phyloP scores from a whole-genome alignment of 2,888 invertebrate genomes.

The Oligia fasciuncula region DNA sequence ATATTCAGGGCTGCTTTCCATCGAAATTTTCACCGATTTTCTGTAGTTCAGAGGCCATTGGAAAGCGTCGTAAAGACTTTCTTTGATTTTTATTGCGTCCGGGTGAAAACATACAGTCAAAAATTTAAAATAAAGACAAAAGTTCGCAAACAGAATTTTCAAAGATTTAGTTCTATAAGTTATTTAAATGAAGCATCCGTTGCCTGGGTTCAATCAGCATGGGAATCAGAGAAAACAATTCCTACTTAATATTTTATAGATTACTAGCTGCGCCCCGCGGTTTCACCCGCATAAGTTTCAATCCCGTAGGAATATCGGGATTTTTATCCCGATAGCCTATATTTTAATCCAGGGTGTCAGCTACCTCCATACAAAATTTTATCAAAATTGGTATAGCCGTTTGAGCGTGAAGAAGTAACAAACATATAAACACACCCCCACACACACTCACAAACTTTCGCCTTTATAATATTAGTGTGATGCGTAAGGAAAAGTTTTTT shows the following conservation, averaged over 20 bases:
- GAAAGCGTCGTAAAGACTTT: constrained; percentile 22
- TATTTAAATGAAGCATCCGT: too few relatives aligned
- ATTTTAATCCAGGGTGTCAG: too few relatives aligned
- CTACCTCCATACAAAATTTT: too few relatives aligned
- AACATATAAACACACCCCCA: too few relatives aligned
- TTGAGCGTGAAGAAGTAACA: too few relatives aligned
- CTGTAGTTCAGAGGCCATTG: constrained; percentile 10
- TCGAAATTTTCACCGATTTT: background rate
- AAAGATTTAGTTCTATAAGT: background rate
- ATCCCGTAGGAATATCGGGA: too few relatives aligned
- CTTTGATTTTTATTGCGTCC: constrained; percentile 7
- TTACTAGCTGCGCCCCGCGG: too few relatives aligned
- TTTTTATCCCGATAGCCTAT: too few relatives aligned
- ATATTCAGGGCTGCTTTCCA: background rate
- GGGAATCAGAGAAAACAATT: constrained; percentile 11
- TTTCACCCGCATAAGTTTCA: too few relatives aligned
- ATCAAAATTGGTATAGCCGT: too few relatives aligned
- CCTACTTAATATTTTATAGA: background rate
- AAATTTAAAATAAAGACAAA: background rate
- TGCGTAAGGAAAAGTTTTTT: constrained; percentile 22
- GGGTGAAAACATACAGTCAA: constrained; percentile 1
- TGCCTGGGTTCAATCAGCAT: background rate
- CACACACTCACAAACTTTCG: too few relatives aligned
- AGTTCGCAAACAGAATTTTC: background rate
- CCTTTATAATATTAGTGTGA: background rate